A percentile compares a stretch with the other conserved stretches of the same genome.
These are phyloP conservation scores for Cinara cedri DNA, from an alignment of 2,888 invertebrate species.

Conservation along the genomic window DNA sequence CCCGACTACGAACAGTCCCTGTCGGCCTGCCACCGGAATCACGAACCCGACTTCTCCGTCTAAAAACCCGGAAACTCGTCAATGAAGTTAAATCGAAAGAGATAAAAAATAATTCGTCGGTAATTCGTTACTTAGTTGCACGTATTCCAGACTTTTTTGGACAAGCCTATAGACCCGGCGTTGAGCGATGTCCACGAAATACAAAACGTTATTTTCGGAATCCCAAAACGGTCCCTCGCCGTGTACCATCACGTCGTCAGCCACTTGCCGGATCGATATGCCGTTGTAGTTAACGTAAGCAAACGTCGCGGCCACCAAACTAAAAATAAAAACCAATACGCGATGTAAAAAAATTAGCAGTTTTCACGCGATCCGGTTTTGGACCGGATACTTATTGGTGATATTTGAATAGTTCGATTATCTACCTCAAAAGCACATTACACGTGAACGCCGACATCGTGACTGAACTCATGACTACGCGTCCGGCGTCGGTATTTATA, in stretches of 20 bases:
- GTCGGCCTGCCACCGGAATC: conserved; percentile 65
- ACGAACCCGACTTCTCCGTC: conserved; percentile 64
- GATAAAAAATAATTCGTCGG: neutral
- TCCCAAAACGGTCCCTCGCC: conserved; percentile 73
- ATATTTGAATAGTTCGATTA: neutral
- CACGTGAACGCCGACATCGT: conserved; percentile 29
- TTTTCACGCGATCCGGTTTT: too few species aligned
- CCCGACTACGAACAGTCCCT: conserved; percentile 64
- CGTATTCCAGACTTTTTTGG: conserved; percentile 65
- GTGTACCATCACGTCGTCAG: conserved; percentile 62
- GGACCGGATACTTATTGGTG: too few species aligned
- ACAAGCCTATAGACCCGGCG: conserved; percentile 66
- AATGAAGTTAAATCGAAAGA: too few species aligned
- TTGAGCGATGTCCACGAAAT: conserved; percentile 69
- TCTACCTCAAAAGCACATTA: neutral
- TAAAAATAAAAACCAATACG: conserved; percentile 1
- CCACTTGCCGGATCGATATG: neutral
- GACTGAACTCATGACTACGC: neutral
- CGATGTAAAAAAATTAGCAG: too few species aligned
- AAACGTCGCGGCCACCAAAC: neutral
- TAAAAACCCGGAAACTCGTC: neutral
- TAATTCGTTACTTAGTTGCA: conserved; percentile 63
- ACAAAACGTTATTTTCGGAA: conserved; percentile 66
- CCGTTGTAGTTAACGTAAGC: conserved; percentile 1
- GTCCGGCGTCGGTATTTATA: too few species aligned